Percentiles rank a stretch among this genome's conserved stretches.
These are phyloP conservation scores for Sterrhoptilus dennistouni DNA, from an alignment of 2,113 vertebrate species.

Conservation along the genomic window DNA sequence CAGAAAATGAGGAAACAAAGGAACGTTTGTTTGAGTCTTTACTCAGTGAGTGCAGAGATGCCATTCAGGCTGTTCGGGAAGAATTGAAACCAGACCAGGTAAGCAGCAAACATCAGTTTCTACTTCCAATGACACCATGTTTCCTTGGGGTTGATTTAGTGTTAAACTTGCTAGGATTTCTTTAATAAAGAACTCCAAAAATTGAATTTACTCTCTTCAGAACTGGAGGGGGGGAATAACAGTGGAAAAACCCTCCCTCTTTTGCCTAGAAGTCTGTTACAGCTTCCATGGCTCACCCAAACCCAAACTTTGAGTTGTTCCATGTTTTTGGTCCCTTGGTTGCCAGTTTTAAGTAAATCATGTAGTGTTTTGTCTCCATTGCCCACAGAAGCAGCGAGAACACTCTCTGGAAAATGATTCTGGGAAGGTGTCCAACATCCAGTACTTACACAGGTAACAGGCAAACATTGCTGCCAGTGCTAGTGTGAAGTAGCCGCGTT, in stretches of 20 bases:
- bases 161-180: neutral
- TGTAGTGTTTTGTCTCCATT: neutral
- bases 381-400: slow-evolving; percentile 88
- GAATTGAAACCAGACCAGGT: slow-evolving; percentile 93
- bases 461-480: neutral
- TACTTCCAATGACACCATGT: rapidly evolving
- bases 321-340: neutral
- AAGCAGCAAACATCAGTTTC: neutral
- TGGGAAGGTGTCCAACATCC: slow-evolving; percentile 92
- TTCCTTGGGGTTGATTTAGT: neutral
- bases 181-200: neutral
- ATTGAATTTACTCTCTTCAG: neutral
- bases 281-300: neutral
- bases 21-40: slow-evolving; percentile 95
- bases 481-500: neutral
- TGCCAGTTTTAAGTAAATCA: neutral
- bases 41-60: slow-evolving; percentile 94
- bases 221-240: neutral
- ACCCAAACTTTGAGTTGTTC: neutral
- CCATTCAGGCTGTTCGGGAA: slow-evolving; percentile 93
- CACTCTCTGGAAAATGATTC: slow-evolving; percentile 82
- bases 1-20: slow-evolving; percentile 92
- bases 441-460: slow-evolving; percentile 93
- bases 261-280: neutral
- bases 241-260: neutral